Percentiles rank a stretch among this genome's conserved stretches.
These are phyloP conservation scores for Sussaba pulchella DNA, from an alignment of 2,888 invertebrate genomes.

Conservation along the genomic window DNA sequence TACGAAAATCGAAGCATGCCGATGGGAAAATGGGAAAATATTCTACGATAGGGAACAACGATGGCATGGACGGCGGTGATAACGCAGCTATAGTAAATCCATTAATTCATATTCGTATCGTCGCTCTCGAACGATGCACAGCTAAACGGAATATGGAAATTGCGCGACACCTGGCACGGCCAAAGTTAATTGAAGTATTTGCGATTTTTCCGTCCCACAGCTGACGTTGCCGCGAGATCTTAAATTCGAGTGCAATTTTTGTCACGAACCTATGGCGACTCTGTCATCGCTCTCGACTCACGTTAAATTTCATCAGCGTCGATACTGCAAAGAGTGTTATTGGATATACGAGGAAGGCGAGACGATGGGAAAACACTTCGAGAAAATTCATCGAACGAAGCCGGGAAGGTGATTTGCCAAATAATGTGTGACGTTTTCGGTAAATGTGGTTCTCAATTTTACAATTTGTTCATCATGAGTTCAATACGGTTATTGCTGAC, in stretches of 20 bases:
- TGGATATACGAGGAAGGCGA: conserved; percentile 75
- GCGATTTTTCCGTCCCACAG: conserved; percentile 48
- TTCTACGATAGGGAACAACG: conserved; percentile 63
- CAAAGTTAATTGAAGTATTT: not conserved
- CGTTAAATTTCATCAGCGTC: conserved; percentile 75
- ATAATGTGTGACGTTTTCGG: not conserved
- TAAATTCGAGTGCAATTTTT: conserved; percentile 75
- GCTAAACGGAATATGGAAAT: not conserved
- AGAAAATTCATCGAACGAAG: conserved; percentile 57
- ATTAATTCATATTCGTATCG: conserved; percentile 17
- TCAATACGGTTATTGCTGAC: not conserved
- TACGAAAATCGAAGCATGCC: conserved; percentile 61
- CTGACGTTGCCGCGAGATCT: conserved; percentile 67
- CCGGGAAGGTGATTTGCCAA: not conserved
- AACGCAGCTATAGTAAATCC: conserved; percentile 67
- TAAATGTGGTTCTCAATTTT: not conserved
- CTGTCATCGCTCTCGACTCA: conserved; percentile 77
- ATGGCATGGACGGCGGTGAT: conserved; percentile 24
- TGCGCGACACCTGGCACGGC: not conserved
- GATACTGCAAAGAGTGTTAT: conserved; percentile 76
- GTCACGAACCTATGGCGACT: conserved; percentile 76
- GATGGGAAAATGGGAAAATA: conserved; percentile 64
- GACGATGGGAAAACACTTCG: conserved; percentile 73
- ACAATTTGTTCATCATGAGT: not conserved
- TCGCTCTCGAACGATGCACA: not conserved